A percentile compares a stretch with the other conserved stretches of the same genome.
phyloP scores from a whole-genome alignment of 2,797 vertebrate species.

The Microhierax caerulescens region DNA sequence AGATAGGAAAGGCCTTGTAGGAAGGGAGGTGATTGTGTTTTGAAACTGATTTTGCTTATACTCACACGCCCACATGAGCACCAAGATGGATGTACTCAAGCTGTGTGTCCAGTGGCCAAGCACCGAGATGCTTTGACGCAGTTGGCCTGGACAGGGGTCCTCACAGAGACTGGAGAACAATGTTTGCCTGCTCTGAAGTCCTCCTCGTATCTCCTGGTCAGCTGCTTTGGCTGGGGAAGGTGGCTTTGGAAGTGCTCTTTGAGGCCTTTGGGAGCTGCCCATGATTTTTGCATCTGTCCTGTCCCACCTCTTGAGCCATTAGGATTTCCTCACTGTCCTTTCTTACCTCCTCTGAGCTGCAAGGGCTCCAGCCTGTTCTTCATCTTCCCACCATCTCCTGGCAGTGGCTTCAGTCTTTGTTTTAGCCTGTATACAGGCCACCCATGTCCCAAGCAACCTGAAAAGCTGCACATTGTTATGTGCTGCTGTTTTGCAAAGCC shows the following conservation, averaged over 20 bases:
- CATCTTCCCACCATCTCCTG: background rate
- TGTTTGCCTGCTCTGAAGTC: background rate
- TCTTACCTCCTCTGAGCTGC: background rate
- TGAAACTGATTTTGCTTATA: background rate
- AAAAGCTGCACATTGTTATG: background rate
- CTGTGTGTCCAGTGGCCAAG: rapidly evolving
- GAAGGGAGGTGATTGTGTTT: background rate
- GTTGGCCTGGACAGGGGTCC: background rate
- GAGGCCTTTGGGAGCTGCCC: background rate
- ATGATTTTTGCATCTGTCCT: background rate
- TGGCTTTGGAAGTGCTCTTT: background rate
- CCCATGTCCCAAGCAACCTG: background rate
- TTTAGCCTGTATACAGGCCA: background rate
- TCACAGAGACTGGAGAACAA: rapidly evolving
- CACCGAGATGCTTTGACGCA: background rate
- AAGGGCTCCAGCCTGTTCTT: background rate
- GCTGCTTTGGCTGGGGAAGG: background rate
- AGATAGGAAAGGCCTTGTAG: rapidly evolving
- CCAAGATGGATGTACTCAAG: background rate
- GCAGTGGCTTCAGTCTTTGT: background rate
- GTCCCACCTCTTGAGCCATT: background rate
- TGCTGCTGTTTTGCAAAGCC: background rate
- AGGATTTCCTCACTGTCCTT: background rate
- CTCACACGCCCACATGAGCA: background rate
- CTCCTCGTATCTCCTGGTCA: background rate